Base-by-base conservation (phyloP, 2,797 vertebrate species). In the Myiotriccus ornatus region DNA sequence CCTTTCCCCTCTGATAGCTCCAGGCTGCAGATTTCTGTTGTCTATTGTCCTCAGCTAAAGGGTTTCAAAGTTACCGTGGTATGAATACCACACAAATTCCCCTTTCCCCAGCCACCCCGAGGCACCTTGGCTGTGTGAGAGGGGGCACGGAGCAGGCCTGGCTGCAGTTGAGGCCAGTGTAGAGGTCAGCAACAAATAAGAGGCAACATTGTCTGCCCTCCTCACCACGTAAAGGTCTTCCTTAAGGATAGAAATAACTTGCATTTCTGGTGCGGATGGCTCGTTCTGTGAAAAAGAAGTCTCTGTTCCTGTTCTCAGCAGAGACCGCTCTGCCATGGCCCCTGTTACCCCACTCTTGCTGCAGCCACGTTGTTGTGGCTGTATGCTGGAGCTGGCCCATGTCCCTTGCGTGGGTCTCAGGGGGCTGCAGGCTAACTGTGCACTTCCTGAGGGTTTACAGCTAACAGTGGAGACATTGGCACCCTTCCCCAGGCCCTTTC, bases 181-280 rank as follows among this genome's bases (percentile, higher is more conserved):
- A 97, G 97, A 97, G 98, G 97, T 98, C 97, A 97, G 96, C 96
- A 91, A 53, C 96, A 98, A 97, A 97, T 98, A 97, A 98, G 97
- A 97, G 97, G 90, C 92, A 87, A 97, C 97, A 98, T 98, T 98
- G 97, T 98, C 96, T 97, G 80, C 80, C 74, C 50, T 94, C 73
- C 88, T 96, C 73, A 64, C 97, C 92, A 96, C 1, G 96, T 89
- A 96, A 94, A 97, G 96, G 92, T 95, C 96, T 97, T 97, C 96
- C 97, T 98, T 97, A 97, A 96, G 97, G 96, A 97, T 88, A 97
- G 97, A 98, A 98, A 98, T 98, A 97, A 97, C 97, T 98, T 96
- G 93, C 97, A 98, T 98, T 97, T 98, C 97, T 98, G 96, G 69
- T 93, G 91, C 6, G 22, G 93, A 94, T 60, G 71, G 94, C 95